Base-by-base conservation (phyloP, 1,140 invertebrate genomes). In the Drosophila setifemur region DNA sequence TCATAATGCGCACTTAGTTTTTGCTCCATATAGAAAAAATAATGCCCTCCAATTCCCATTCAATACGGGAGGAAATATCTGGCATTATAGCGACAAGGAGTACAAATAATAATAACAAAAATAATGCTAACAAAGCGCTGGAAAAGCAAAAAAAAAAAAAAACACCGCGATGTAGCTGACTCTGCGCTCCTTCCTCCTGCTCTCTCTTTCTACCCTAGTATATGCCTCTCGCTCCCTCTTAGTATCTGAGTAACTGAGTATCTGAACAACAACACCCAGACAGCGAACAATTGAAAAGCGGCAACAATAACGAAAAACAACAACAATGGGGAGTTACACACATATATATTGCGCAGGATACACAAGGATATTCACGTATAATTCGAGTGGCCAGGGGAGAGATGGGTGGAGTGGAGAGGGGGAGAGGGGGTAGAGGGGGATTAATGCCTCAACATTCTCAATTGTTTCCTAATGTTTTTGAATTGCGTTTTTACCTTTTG, bases 391-490 rank as follows among this genome's bases (percentile, higher is more conserved):
- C 44, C 35, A 23, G 35, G 35, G 39, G 50, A 12, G 47, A 44
- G 14, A 29, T 33, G 14, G 31, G 21, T 16, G 33, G 33, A 16
- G 14, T 16, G 33, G 33, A 12, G n/a, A 25, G 31, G 33, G 14
- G 23, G 26, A 14, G 7, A 31, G 25, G 33, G 6, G 28, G 50
- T 23, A 7, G 60, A 5, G 54, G 55, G 73, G 78, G 68, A 78
- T 57, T 83, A 85, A 85, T 85, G 67, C 85, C 85, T 83, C 79
- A 83, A 75, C 79, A 83, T 79, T 85, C 71, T 86, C 79, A 83
- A 83, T 83, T 83, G 79, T 83, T 83, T 79, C 58, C 70, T 74
- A 83, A 83, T 83, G 79, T 83, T 83, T 86, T 83, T 83, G 79
- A 75, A 78, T 60, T 79, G 66, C 74, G 71, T 75, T 79, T 79